These are phyloP conservation scores for Numida meleagris DNA, from an alignment of 2,113 vertebrate species.

Conservation along the genomic window DNA sequence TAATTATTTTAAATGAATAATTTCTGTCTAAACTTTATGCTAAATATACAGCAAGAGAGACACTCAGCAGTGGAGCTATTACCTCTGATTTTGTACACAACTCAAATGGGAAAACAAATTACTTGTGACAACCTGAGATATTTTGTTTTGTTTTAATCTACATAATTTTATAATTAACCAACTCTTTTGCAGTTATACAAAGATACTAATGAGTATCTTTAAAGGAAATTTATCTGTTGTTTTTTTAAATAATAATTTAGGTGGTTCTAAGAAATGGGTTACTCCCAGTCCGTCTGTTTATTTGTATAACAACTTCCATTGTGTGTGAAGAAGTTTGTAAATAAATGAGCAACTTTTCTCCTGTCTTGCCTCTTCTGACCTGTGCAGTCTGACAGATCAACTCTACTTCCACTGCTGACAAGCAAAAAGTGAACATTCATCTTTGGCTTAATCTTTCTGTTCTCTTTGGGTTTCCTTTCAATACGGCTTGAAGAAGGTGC, in stretches of 20 bases:
- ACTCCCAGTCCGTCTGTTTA: not conserved
- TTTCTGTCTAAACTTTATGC: not conserved
- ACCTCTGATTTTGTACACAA: not conserved
- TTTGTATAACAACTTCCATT: not conserved
- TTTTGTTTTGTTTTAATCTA: not conserved
- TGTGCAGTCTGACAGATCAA: not conserved
- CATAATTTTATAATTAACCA: not conserved
- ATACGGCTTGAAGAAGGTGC: not conserved
- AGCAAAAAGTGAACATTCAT: not conserved
- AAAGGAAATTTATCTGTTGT: not conserved
- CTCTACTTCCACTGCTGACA: not conserved
- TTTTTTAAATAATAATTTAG: not conserved
- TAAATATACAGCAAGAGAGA: conserved; percentile 20
- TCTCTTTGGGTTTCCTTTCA: not conserved
- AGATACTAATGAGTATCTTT: not conserved
- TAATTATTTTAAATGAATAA: conserved; percentile 5
- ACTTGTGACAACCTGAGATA: not conserved
- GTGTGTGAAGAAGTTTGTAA: not conserved
- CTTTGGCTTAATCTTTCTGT: conserved; percentile 9
- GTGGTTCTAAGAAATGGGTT: not conserved
- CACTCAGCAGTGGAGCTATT: not conserved
- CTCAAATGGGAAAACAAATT: conserved; percentile 25
- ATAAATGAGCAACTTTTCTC: not conserved
- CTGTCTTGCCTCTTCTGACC: conserved; percentile 9
- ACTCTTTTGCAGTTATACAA: not conserved